Percentiles rank a stretch among this genome's conserved stretches.
These are phyloP conservation scores for Dryocosmus kuriphilus DNA, from an alignment of 2,888 invertebrate species.

Conservation along the genomic window DNA sequence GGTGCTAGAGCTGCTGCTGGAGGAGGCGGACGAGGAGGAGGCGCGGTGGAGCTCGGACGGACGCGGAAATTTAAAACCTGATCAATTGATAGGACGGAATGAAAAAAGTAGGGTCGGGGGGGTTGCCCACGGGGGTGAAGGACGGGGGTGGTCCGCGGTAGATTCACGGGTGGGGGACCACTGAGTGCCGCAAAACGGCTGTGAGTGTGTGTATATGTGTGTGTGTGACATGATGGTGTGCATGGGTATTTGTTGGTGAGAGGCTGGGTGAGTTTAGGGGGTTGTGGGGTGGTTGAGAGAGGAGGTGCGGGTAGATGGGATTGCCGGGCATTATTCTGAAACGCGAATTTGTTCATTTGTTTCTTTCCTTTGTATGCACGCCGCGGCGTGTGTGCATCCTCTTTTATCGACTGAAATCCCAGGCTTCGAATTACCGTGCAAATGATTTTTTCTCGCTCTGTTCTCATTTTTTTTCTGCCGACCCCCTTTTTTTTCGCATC, in stretches of 20 bases:
- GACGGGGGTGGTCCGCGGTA: slow-evolving; percentile 57
- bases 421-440: slow-evolving; percentile 78
- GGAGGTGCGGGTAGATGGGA: slow-evolving; percentile 73
- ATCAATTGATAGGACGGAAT: slow-evolving; percentile 78
- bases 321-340: slow-evolving; percentile 78
- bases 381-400: slow-evolving; percentile 76
- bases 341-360: slow-evolving; percentile 78
- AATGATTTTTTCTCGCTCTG: slow-evolving; percentile 73
- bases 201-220: slow-evolving; percentile 49
- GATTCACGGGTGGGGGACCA: slow-evolving; percentile 57
- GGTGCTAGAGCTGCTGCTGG: slow-evolving; percentile 67
- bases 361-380: slow-evolving; percentile 77
- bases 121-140: slow-evolving; percentile 64
- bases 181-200: slow-evolving; percentile 55
- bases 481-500: slow-evolving; percentile 56
- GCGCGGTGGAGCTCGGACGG: slow-evolving; percentile 76
- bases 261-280: slow-evolving; percentile 55
- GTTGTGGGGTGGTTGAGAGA: slow-evolving; percentile 48
- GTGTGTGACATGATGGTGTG: slow-evolving; percentile 42
- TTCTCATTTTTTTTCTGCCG: slow-evolving; percentile 58
- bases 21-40: slow-evolving; percentile 68
- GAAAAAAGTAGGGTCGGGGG: slow-evolving; percentile 77
- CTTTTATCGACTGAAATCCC: slow-evolving; percentile 78
- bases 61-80: slow-evolving; percentile 78
- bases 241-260: slow-evolving; percentile 55